Conservation (phyloP, 1,140 invertebrate genomes). For the Macrobrachium rosenbergii region DNA sequence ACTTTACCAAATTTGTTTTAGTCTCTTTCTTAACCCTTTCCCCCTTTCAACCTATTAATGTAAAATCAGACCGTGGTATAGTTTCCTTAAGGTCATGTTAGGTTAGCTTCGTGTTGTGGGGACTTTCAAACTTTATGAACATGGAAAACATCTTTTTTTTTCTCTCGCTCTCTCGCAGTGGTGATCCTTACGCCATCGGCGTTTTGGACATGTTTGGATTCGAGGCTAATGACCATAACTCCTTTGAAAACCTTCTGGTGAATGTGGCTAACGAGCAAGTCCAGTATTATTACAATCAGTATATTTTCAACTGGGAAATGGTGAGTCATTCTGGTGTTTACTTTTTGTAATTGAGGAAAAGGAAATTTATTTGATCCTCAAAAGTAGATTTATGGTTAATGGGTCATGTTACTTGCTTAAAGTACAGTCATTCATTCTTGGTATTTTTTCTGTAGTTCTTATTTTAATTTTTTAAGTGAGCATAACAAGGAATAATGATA, state of each 20-base stretch:
- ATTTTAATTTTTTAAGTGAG: too few species aligned
- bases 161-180: conserved; percentile 73
- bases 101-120: not conserved
- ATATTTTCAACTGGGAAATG: conserved; percentile 90
- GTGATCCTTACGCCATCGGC: conserved; percentile 83
- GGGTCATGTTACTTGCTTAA: too few species aligned
- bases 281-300: conserved; percentile 89
- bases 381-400: too few species aligned
- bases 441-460: too few species aligned
- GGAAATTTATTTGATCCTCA: too few species aligned
- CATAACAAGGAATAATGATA: too few species aligned
- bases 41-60: not conserved
- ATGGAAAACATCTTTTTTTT: too few species aligned
- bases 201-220: conserved; percentile 91
- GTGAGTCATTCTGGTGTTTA: conserved; percentile 69
- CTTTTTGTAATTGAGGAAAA: not conserved
- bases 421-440: too few species aligned
- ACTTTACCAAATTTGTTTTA: not conserved
- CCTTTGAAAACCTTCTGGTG: conserved; percentile 87
- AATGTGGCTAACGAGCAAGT: conserved; percentile 92
- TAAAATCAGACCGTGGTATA: too few species aligned
- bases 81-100: not conserved
- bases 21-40: not conserved
- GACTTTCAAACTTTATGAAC: too few species aligned
- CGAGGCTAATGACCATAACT: conserved; percentile 89